These are phyloP conservation scores for Poeciliopsis retropinna DNA, from an alignment of 2,113 vertebrate genomes.

Conservation along the genomic window DNA sequence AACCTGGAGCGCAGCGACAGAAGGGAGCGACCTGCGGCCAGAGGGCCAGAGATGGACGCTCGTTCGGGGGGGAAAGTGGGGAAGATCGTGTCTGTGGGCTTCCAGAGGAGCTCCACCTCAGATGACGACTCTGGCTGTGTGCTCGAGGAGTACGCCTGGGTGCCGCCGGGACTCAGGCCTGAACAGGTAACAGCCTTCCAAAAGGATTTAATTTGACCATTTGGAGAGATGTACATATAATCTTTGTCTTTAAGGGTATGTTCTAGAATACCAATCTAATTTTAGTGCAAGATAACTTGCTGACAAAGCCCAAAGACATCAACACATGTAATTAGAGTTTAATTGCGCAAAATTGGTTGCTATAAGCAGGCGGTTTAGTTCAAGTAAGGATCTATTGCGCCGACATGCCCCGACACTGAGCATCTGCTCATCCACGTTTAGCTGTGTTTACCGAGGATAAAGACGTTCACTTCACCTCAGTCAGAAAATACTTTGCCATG, in stretches of 20 bases:
- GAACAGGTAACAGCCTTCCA: constrained; percentile 85
- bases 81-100: constrained; percentile 86
- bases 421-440: constrained; percentile 3
- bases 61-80: constrained; percentile 75
- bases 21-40: constrained; percentile 52
- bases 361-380: constrained; percentile 23
- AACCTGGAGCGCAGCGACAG: constrained; percentile 77
- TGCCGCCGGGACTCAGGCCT: constrained; percentile 90
- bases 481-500: constrained; percentile 2
- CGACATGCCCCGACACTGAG: constrained; percentile 27
- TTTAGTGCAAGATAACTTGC: not conserved
- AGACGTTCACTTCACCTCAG: not conserved
- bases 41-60: constrained; percentile 87
- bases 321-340: constrained; percentile 13
- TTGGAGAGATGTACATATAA: not conserved
- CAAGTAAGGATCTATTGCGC: constrained; percentile 15
- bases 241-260: not conserved
- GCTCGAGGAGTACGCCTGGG: constrained; percentile 95
- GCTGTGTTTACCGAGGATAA: constrained; percentile 5
- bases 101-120: constrained; percentile 93
- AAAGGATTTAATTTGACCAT: constrained; percentile 4
- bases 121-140: constrained; percentile 96
- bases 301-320: not conserved
- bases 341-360: not conserved
- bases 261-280: not conserved